These are phyloP conservation scores for Lysandra coridon DNA, from an alignment of 2,888 invertebrate genomes.

Conservation along the genomic window DNA sequence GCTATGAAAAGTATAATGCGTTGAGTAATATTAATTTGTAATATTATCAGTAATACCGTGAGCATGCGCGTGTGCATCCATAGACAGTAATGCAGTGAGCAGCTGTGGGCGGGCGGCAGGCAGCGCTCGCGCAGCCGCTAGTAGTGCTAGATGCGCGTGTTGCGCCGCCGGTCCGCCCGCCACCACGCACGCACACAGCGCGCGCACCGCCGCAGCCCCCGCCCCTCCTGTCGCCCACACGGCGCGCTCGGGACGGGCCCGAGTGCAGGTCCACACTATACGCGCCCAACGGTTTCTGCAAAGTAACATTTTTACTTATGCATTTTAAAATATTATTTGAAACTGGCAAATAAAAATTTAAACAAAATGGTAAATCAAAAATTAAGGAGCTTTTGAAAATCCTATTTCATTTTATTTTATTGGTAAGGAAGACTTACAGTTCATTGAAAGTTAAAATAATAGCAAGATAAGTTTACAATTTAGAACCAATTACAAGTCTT, in stretches of 20 bases:
- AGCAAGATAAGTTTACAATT: too few species aligned
- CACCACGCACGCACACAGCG: conserved; percentile 57
- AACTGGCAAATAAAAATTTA: neutral
- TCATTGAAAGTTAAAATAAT: too few species aligned
- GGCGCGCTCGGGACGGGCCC: conserved; percentile 53
- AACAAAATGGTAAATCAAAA: neutral
- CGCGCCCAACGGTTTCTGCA: conserved; percentile 90
- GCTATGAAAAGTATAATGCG: neutral
- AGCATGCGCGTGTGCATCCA: conserved; percentile 64
- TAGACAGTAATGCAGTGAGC: conserved; percentile 57
- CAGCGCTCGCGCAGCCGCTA: conserved; percentile 50
- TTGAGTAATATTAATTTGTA: too few species aligned
- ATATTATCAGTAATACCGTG: conserved; percentile 49
- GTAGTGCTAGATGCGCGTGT: conserved; percentile 49
- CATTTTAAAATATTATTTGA: neutral
- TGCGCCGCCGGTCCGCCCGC: conserved; percentile 53
- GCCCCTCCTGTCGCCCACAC: conserved; percentile 49
- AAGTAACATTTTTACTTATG: neutral
- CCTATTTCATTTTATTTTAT: too few species aligned
- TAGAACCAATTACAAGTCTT: too few species aligned
- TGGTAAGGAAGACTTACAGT: too few species aligned
- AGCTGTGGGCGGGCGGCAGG: conserved; percentile 49
- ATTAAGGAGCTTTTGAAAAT: too few species aligned
- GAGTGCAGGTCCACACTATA: conserved; percentile 89
- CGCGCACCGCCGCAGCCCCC: conserved; percentile 59